phyloP scores from a whole-genome alignment of 2,888 invertebrate genomes.

The Melieria picta region DNA sequence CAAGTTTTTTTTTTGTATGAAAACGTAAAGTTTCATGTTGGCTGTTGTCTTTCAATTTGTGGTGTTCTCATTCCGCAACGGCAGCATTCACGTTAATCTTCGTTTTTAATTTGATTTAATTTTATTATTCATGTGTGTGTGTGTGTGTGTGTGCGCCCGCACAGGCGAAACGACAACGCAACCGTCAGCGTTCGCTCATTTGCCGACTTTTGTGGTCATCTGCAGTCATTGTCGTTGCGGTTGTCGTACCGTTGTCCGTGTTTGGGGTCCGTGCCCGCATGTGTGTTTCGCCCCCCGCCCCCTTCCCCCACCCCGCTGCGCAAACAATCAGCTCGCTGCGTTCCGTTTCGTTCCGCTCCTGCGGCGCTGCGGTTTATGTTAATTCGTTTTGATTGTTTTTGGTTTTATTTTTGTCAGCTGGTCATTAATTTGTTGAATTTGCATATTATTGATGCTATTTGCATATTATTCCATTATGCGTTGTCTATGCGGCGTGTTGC shows the following conservation, averaged over 20 bases:
- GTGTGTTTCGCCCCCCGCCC: not conserved
- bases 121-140: conserved; percentile 40
- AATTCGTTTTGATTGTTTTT: conserved; percentile 58
- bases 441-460: conserved; percentile 56
- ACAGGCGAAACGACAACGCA: not conserved
- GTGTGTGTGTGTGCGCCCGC: not conserved
- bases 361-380: conserved; percentile 48
- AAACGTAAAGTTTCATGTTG: no score
- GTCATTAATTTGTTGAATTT: conserved; percentile 59
- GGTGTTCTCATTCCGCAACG: not conserved
- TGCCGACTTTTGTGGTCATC: not conserved
- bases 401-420: conserved; percentile 57
- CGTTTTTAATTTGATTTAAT: conserved; percentile 56
- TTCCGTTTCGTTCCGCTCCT: conserved; percentile 33
- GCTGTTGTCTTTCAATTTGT: no score
- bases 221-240: not conserved
- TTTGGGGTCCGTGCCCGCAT: not conserved
- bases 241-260: no score
- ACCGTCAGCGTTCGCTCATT: not conserved
- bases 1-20: conserved; percentile 3
- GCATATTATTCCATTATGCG: conserved; percentile 22
- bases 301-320: no score
- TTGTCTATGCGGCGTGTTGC: not conserved
- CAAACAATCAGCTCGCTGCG: no score
- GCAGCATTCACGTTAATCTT: conserved; percentile 1